Conservation (phyloP, 2,888 invertebrate species). For the Copidosoma aretas region DNA sequence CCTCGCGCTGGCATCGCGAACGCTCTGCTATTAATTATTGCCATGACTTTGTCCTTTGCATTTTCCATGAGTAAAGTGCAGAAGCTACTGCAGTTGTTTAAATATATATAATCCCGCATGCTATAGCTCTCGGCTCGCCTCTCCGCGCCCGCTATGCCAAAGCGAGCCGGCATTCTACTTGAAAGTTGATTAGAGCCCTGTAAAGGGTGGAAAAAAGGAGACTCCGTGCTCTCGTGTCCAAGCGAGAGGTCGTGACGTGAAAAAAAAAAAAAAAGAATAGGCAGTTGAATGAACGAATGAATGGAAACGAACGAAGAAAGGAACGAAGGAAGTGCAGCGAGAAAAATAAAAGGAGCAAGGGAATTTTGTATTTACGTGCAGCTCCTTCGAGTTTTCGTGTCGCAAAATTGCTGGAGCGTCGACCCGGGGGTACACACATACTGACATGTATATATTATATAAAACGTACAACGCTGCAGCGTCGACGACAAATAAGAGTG, state of each 20-base stretch:
- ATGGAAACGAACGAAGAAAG: neutral
- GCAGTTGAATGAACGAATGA: neutral
- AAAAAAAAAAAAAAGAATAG: neutral
- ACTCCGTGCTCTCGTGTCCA: neutral
- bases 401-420: constrained; percentile 13
- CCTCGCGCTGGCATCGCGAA: too few species aligned
- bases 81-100: too few species aligned
- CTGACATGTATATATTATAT: too few species aligned
- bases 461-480: too few species aligned
- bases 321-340: neutral
- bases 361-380: neutral
- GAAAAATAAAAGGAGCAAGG: neutral
- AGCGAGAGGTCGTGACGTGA: too few species aligned
- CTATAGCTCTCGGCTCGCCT: too few species aligned
- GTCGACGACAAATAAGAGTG: constrained; percentile 27
- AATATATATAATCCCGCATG: too few species aligned
- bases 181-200: constrained; percentile 39
- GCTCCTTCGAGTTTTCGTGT: constrained; percentile 27
- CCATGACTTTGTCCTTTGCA: too few species aligned
- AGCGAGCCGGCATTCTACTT: constrained; percentile 10
- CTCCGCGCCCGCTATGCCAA: too few species aligned
- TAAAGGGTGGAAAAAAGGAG: constrained; percentile 15
- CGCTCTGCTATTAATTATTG: too few species aligned
- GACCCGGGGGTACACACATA: too few species aligned
- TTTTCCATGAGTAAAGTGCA: too few species aligned